phyloP scores from a whole-genome alignment of 2,113 vertebrate species.

The Gila orcuttii region DNA sequence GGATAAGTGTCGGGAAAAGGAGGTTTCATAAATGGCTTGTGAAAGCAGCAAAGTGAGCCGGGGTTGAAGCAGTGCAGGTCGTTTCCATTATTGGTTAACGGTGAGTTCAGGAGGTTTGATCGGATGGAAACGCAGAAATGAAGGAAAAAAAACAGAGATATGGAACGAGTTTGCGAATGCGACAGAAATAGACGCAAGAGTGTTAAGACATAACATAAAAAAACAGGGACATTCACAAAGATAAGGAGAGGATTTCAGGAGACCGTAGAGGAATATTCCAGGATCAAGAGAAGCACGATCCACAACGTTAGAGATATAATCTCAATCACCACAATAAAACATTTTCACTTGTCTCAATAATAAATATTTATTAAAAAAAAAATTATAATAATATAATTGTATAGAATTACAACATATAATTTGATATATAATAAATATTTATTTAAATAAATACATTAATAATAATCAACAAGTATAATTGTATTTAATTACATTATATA shows the following conservation, averaged over 20 bases:
- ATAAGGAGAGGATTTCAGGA: constrained; percentile 4
- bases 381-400: too few species aligned
- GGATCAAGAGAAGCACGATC: not conserved
- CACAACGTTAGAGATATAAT: not conserved
- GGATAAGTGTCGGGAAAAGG: constrained; percentile 59
- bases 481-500: too few species aligned
- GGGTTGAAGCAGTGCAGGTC: not conserved
- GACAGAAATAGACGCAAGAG: constrained; percentile 20
- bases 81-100: not conserved
- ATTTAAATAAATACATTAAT: too few species aligned
- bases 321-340: not conserved
- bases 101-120: not conserved
- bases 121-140: constrained; percentile 45
- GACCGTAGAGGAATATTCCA: not conserved
- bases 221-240: not conserved
- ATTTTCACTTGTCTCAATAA: not conserved
- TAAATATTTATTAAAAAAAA: too few species aligned
- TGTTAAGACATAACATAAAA: not conserved
- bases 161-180: constrained; percentile 58
- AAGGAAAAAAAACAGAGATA: constrained; percentile 47
- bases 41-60: not conserved
- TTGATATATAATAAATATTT: too few species aligned
- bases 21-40: not conserved
- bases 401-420: too few species aligned
- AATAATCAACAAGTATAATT: too few species aligned